Conservation (phyloP, 2,888 invertebrate species). For the Rhopalosiphum nymphaeae region DNA sequence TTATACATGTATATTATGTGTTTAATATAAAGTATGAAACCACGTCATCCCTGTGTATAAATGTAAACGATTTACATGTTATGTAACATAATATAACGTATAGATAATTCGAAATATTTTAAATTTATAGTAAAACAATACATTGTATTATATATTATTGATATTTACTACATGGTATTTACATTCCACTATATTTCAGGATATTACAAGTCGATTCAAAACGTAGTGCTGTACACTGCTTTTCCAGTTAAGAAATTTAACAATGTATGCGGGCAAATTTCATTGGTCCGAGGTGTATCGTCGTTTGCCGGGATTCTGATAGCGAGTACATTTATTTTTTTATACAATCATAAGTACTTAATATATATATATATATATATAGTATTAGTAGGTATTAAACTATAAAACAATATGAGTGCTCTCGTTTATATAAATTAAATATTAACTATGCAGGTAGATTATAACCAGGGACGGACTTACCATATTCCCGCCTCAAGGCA, state of each 20-base stretch:
- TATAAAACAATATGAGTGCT: not conserved
- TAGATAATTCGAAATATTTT: not conserved
- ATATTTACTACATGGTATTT: not conserved
- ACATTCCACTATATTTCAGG: not conserved
- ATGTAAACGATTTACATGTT: not conserved
- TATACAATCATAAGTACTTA: not conserved
- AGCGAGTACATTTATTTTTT: not conserved
- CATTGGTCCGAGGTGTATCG: slow-evolving; percentile 11
- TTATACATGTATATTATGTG: not conserved
- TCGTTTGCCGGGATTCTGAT: not conserved
- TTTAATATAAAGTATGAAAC: not conserved
- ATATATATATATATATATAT: not conserved
- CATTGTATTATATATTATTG: not conserved
- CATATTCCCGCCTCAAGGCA: too few relatives aligned
- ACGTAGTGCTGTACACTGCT: not conserved
- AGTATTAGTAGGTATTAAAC: not conserved
- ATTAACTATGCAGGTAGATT: not conserved
- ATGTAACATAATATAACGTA: not conserved
- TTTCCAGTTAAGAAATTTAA: not conserved
- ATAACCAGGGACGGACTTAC: too few relatives aligned
- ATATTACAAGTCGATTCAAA: not conserved
- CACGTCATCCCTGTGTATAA: not conserved
- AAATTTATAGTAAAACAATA: not conserved
- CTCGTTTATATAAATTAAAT: not conserved
- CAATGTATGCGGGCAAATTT: not conserved